Conservation (phyloP, 2,888 invertebrate species). For the Stenodema calcarata region DNA sequence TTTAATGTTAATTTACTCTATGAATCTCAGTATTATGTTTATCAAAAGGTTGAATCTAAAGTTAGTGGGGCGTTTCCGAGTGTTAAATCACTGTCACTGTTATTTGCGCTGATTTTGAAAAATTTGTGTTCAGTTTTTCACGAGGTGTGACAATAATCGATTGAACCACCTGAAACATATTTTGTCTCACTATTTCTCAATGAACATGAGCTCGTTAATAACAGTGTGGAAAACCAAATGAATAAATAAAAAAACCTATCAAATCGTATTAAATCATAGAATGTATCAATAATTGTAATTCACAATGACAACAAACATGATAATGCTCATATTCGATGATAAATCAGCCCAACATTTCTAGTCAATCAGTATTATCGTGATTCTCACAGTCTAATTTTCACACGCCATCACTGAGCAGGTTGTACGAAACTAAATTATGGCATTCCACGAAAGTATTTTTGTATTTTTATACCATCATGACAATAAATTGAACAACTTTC, state of each 20-base stretch:
- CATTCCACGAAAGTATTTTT: constrained; percentile 17
- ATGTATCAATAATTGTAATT: neutral
- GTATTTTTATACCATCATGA: constrained; percentile 17
- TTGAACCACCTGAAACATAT: too few species aligned
- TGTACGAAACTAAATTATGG: neutral
- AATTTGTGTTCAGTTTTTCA: too few species aligned
- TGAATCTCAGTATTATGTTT: neutral
- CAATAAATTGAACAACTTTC: neutral
- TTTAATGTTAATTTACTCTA: neutral
- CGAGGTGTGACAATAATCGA: too few species aligned
- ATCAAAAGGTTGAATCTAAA: neutral
- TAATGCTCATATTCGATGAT: neutral
- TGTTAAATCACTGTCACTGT: too few species aligned
- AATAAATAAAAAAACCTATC: neutral
- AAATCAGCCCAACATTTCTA: constrained; percentile 31
- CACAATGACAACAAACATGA: neutral
- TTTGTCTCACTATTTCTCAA: too few species aligned
- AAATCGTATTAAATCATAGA: neutral
- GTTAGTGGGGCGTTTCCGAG: neutral
- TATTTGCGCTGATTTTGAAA: too few species aligned
- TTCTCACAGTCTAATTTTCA: neutral
- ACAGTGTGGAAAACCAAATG: neutral
- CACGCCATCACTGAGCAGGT: neutral
- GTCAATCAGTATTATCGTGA: constrained; percentile 31
- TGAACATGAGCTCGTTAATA: neutral